Evolutionary conservation across 2,797 vertebrate species (phyloP).

Genomic region (Sus cebifrons): DNA sequence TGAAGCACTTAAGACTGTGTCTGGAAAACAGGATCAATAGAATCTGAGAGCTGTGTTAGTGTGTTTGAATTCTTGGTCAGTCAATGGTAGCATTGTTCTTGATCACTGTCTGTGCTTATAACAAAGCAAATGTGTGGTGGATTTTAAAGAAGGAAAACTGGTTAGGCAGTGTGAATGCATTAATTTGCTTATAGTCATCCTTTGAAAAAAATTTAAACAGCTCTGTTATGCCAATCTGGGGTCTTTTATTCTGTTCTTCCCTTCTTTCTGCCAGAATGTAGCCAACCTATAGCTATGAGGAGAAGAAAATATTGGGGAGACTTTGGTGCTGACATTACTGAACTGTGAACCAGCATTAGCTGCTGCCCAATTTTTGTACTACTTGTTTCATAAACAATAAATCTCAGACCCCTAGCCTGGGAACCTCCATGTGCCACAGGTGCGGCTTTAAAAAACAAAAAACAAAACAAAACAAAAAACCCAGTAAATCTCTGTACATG

Average conservation of each 20-base stretch:
- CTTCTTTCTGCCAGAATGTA: not conserved
- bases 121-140: too few species aligned
- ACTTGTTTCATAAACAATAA: rapidly evolving
- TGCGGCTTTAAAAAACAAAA: too few species aligned
- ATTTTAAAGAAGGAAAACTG: not conserved
- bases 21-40: rapidly evolving
- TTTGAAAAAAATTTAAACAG: not conserved
- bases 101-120: not conserved
- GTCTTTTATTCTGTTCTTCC: not conserved
- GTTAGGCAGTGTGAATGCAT: not conserved
- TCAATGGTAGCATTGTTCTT: not conserved
- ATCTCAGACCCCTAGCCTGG: not conserved
- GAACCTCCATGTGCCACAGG: too few species aligned
- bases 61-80: not conserved
- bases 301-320: not conserved
- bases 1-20: rapidly evolving
- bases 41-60: not conserved
- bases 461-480: too few species aligned
- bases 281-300: not conserved
- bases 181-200: not conserved
- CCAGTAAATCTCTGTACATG: not conserved
- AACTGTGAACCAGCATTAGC: too few species aligned
- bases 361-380: not conserved
- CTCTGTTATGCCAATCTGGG: not conserved
- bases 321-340: not conserved